phyloP scores from a whole-genome alignment of 2,888 invertebrate genomes.

The Drosophila yooni region DNA sequence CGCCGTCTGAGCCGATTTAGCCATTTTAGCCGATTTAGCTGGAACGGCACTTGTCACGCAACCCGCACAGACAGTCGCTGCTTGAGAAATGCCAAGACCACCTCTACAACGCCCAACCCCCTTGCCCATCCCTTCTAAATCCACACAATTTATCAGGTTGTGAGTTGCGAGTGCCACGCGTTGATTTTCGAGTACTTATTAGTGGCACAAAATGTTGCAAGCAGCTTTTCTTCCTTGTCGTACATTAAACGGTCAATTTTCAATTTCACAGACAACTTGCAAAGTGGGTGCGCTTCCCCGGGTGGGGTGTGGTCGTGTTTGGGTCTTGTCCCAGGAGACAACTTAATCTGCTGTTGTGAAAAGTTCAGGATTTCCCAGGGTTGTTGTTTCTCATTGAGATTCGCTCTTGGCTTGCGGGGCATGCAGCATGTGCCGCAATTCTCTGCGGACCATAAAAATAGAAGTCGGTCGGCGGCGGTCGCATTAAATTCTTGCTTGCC shows the following conservation, averaged over 20 bases:
- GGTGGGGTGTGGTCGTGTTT: too few relatives aligned
- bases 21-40: slow-evolving; percentile 13
- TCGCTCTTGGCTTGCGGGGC: background rate
- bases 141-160: background rate
- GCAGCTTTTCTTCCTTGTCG: slow-evolving; percentile 29
- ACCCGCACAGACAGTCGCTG: slow-evolving; percentile 16
- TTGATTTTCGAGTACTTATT: slow-evolving; percentile 72
- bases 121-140: background rate
- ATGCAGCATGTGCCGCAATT: slow-evolving; percentile 77
- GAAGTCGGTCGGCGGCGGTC: slow-evolving; percentile 62
- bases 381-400: slow-evolving; percentile 30
- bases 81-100: background rate
- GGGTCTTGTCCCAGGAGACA: slow-evolving; percentile 70
- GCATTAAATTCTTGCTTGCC: slow-evolving; percentile 63
- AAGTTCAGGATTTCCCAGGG: slow-evolving; percentile 72
- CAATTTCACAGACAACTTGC: slow-evolving; percentile 79
- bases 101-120: background rate
- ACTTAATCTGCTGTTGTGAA: slow-evolving; percentile 80
- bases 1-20: slow-evolving; percentile 19
- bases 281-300: slow-evolving; percentile 39
- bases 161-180: slow-evolving; percentile 40
- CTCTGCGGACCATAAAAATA: slow-evolving; percentile 78
- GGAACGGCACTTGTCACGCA: slow-evolving; percentile 34
- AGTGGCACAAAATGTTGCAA: slow-evolving; percentile 66
- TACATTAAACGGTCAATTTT: slow-evolving; percentile 84